Evolutionary conservation across 1,140 invertebrate species (phyloP).

Genomic region (Drosophila obscura): DNA sequence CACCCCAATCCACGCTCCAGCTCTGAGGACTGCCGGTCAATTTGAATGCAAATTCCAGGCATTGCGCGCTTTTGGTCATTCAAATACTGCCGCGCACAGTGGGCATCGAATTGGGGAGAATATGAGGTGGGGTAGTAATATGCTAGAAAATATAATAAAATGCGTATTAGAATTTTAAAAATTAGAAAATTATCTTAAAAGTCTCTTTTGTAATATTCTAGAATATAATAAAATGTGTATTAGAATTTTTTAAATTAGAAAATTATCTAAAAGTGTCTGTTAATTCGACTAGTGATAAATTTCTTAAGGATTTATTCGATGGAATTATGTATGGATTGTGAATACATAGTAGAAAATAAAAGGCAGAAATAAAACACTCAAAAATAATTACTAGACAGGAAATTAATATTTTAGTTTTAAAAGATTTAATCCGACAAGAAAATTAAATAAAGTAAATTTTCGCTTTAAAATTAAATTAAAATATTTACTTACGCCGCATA

Average conservation of each 20-base stretch:
- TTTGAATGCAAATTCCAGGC: conserved; percentile 77
- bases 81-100: conserved; percentile 61
- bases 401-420: background rate
- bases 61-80: conserved; percentile 69
- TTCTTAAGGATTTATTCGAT: too few relatives aligned
- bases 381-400: too few relatives aligned
- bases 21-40: conserved; percentile 21
- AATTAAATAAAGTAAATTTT: too few relatives aligned
- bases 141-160: background rate
- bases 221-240: background rate
- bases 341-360: too few relatives aligned
- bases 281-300: too few relatives aligned
- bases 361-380: too few relatives aligned
- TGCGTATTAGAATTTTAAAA: background rate
- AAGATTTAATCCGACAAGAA: too few relatives aligned
- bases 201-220: background rate
- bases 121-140: background rate
- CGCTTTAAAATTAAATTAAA: too few relatives aligned
- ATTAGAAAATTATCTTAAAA: background rate
- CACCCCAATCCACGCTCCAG: background rate
- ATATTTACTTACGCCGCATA: too few relatives aligned
- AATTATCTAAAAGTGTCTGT: too few relatives aligned
- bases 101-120: background rate
- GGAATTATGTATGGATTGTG: too few relatives aligned
- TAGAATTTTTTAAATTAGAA: too few relatives aligned